Conservation (phyloP, 2,113 vertebrate species). For the Ciconia stormi region DNA sequence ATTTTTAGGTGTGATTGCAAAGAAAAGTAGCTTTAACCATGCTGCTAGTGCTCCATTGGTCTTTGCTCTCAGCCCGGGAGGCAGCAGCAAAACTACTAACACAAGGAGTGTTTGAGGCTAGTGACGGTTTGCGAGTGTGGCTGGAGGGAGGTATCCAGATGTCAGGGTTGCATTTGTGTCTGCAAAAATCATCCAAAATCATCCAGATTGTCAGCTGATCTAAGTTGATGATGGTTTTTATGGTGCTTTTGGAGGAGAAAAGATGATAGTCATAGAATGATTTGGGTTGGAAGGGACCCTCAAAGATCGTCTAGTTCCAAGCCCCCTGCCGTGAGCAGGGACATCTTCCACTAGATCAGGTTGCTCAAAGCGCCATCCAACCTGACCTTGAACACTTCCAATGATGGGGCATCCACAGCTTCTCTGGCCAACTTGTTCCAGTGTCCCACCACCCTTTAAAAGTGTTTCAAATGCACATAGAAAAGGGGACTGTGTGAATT, state of each 20-base stretch:
- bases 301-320: background rate
- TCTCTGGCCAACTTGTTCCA: too few species aligned
- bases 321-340: background rate
- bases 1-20: background rate
- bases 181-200: background rate
- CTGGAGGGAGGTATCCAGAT: background rate
- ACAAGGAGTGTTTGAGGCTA: background rate
- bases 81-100: background rate
- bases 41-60: background rate
- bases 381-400: background rate
- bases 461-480: background rate
- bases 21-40: background rate
- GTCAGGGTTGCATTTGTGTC: background rate
- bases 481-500: background rate
- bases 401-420: background rate
- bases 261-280: background rate
- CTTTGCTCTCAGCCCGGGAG: background rate
- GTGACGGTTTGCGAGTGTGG: accelerated
- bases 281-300: background rate
- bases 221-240: background rate
- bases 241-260: background rate
- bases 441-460: background rate
- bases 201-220: background rate
- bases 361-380: background rate
- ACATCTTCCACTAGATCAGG: background rate